Conservation (phyloP, 2,888 invertebrate species). For the Flexamia atlantica region DNA sequence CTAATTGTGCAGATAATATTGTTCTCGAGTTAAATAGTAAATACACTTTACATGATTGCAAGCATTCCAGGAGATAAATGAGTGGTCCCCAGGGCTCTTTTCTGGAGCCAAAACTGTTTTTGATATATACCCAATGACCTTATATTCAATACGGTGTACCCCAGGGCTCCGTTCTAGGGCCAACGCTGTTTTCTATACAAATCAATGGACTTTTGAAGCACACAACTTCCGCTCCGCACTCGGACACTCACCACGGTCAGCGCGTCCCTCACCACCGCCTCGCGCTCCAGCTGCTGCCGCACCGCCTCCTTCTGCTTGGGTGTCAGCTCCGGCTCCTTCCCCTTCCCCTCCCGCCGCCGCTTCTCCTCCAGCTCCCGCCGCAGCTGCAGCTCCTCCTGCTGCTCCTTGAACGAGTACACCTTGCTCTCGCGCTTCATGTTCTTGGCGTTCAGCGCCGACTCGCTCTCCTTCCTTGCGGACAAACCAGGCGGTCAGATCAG, state of each 20-base stretch:
- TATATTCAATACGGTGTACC: no score
- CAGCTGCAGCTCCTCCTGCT: constrained; percentile 95
- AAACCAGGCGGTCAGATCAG: neutral
- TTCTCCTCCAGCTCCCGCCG: constrained; percentile 96
- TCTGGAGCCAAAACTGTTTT: no score
- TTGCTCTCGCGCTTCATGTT: constrained; percentile 98
- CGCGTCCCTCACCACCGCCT: constrained; percentile 85
- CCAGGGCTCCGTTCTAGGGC: no score
- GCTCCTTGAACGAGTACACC: constrained; percentile 97
- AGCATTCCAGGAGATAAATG: no score
- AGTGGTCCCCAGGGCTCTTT: no score
- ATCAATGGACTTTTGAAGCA: no score
- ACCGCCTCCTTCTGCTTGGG: constrained; percentile 96
- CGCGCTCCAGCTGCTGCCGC: constrained; percentile 91
- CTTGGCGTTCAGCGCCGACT: constrained; percentile 77
- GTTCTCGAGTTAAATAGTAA: no score
- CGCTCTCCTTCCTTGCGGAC: constrained; percentile 74
- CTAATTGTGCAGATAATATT: no score
- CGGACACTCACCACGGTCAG: constrained; percentile 79
- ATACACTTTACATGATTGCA: no score
- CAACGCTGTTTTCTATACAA: no score
- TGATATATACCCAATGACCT: no score
- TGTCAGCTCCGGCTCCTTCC: constrained; percentile 84
- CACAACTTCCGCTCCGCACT: no score
- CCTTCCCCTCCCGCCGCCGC: constrained; percentile 86